A percentile compares a stretch with the other conserved stretches of the same genome.
These are phyloP conservation scores for Spilarctia lutea DNA, from an alignment of 2,888 invertebrate genomes.

Conservation along the genomic window DNA sequence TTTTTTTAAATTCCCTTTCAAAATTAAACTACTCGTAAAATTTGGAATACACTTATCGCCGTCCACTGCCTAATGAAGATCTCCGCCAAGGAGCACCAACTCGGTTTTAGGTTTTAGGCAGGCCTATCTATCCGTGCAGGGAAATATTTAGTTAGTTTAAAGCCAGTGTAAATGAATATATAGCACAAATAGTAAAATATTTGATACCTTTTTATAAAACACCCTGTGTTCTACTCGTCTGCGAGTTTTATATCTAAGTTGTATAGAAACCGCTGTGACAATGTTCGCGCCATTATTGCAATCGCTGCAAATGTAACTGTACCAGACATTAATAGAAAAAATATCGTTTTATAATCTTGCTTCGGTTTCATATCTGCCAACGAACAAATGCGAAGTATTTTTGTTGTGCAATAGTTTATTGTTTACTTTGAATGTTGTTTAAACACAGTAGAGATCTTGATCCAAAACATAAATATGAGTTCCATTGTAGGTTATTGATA, in stretches of 20 bases:
- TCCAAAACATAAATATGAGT: too few species aligned
- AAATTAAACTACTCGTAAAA: too few species aligned
- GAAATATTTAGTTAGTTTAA: too few species aligned
- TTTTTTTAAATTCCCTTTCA: too few species aligned
- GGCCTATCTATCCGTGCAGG: too few species aligned
- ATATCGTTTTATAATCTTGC: conserved; percentile 27
- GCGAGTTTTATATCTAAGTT: conserved; percentile 21
- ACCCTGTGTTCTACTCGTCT: conserved; percentile 15
- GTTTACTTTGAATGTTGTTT: too few species aligned
- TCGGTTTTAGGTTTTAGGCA: too few species aligned
- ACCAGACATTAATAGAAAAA: conserved; percentile 34
- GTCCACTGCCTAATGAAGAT: too few species aligned
- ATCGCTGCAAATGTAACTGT: conserved; percentile 37
- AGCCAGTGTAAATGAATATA: neutral
- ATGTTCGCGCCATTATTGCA: conserved; percentile 47
- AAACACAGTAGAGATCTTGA: too few species aligned
- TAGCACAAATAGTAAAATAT: neutral
- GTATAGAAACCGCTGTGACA: conserved; percentile 43
- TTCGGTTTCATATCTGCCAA: neutral
- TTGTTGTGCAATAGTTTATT: neutral
- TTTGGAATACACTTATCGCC: too few species aligned
- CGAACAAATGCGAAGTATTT: neutral
- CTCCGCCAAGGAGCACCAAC: too few species aligned
- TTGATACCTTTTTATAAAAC: conserved; percentile 7
- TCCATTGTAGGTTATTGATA: too few species aligned